Evolutionary conservation across 2,888 invertebrate genomes (phyloP), one percentile per base, ranked within the genome.

Genomic region (Drosophila recens): DNA sequence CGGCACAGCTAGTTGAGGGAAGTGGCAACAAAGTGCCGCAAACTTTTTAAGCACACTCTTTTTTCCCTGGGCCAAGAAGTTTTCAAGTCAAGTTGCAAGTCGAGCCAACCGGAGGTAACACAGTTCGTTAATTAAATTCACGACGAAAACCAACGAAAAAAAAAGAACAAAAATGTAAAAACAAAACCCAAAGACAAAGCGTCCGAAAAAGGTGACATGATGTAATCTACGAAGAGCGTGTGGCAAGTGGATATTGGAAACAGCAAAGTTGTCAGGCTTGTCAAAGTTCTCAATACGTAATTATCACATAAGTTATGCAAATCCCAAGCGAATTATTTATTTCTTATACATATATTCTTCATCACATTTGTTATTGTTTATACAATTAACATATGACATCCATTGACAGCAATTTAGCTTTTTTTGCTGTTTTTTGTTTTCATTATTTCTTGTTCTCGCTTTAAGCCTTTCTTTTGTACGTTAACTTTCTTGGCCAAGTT

Each of bases 91-190:
- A 43, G 43, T 11, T 15, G 20, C 15, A 11, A 23, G n/a, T 27
- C 34, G 20, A 27, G n/a, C 30, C 3, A 9, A 11, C 34, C 20
- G 4, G 10, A 17, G 11, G 79, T 67, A 75, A 70, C 53, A 63
- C 52, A 71, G 75, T 79, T 70, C 46, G 79, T 79, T 77, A 77
- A 77, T 77, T 77, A 77, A 79, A 77, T 79, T 75, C 75, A 77
- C 59, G 48, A 43, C 63, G 67, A 63, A 54, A 63, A 54, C 11
- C 23, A 57, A 23, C 33, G 27, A 38, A 38, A 17, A 48, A 33
- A 30, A 34, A 51, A 42, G 33, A 58, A 42, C 33, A 46, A 20
- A 30, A 13, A n/a, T 13, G 13, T 49, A 34, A 48, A 9, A 42
- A 38, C 13, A 63, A 52, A 53, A 43, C 36, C 20, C 64, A 46